Evolutionary conservation across 2,888 invertebrate species (phyloP), one percentile per base, ranked within the genome.

Genomic region (Imbricaverruca yamaguchii): DNA sequence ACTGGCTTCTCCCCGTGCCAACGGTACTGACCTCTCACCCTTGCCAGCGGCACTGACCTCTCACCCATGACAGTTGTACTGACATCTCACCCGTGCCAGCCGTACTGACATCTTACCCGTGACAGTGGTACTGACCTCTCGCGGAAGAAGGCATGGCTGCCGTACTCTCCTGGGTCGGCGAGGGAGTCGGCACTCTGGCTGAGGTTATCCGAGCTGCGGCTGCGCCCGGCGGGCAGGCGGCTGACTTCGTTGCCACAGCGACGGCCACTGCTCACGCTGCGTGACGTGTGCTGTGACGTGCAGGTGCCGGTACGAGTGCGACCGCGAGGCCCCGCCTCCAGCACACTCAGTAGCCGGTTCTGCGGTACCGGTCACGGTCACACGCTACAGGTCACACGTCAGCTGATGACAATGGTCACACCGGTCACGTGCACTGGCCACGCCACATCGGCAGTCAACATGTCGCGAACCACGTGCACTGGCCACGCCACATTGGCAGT

Each of bases 251-350:
- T 77, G 7, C 81, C 80, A 13, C 57, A 77, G 59, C 82, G 81
- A 57, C 81, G 82, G 80, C 83, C 80, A 56, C 83, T 80, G 82
- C 83, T 83, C 59, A 65, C 80, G 81, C 63, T 59, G 39, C 57
- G 57, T 6, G 80, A 53, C 59, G 79, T 81, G 6, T 80, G 80
- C 82, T 25, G 81, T 67, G 81, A 81, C 0, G 83, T 79, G 21
- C 80, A 82, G 81, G 61, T 65, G 21, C 63, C 74, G 13, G 82
- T 74, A 15, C 81, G 82, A 57, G 78, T 80, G 23, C 82, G 67
- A 56, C 82, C 83, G 56, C 82, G 81, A 6, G 81, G 82, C 57
- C 81, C 83, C 69, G 82, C 81, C 81, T 82, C 79, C 18, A 81
- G 78, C n/a, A 63, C 67, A 25, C 81, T 83, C 63, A 83, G 57